phyloP scores from a whole-genome alignment of 2,888 invertebrate species.

The Iphiclides podalirius region DNA sequence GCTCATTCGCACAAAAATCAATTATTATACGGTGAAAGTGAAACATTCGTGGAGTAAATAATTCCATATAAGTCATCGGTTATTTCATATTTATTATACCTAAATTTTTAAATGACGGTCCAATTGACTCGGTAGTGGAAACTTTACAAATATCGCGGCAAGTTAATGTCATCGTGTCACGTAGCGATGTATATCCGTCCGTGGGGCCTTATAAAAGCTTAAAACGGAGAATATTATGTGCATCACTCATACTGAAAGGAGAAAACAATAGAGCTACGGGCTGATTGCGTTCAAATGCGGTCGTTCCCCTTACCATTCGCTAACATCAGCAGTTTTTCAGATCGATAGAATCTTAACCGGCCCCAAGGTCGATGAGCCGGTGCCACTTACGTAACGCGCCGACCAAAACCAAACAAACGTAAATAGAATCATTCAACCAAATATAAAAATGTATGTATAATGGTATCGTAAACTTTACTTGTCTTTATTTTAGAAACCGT shows the following conservation, averaged over 20 bases:
- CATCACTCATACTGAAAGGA: too few species aligned
- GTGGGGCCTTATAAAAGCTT: too few species aligned
- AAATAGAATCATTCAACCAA: too few species aligned
- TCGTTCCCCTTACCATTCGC: too few species aligned
- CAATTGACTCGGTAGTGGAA: not conserved
- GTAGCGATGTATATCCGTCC: too few species aligned
- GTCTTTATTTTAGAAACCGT: too few species aligned
- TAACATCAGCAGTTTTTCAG: slow-evolving; percentile 3
- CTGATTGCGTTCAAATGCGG: too few species aligned
- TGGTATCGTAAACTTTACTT: too few species aligned
- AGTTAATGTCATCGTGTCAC: not conserved
- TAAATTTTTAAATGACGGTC: too few species aligned
- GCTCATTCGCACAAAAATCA: not conserved
- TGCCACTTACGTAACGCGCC: slow-evolving; percentile 4
- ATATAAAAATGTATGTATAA: too few species aligned
- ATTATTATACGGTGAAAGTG: not conserved
- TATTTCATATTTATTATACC: not conserved
- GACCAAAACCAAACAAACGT: slow-evolving; percentile 1
- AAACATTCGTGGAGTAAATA: not conserved
- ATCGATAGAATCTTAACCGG: slow-evolving; percentile 13
- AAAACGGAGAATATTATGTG: too few species aligned
- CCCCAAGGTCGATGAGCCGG: slow-evolving; percentile 5
- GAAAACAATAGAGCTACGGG: too few species aligned
- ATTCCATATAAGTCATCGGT: not conserved
- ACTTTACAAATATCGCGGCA: not conserved